Evolutionary conservation across 2,888 invertebrate genomes (phyloP).

Genomic region (Drosophila atroscutellata): DNA sequence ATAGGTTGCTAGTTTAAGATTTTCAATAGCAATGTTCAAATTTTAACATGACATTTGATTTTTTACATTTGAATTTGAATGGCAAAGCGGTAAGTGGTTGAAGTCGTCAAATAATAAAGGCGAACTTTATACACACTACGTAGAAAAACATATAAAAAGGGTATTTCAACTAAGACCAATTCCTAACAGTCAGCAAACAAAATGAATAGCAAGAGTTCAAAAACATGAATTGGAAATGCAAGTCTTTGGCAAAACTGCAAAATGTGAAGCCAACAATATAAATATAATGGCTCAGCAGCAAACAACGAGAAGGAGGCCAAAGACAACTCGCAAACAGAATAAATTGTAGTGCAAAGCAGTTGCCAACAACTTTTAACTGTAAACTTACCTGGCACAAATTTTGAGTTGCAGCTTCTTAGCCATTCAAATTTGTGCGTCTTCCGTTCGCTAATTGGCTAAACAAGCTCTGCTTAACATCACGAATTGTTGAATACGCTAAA

Average conservation of each 20-base stretch:
- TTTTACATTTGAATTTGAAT: slow-evolving; percentile 35
- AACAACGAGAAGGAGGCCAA: slow-evolving; percentile 35
- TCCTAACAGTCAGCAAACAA: slow-evolving; percentile 19
- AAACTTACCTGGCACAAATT: slow-evolving; percentile 36
- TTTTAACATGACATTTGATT: slow-evolving; percentile 31
- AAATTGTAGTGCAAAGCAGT: slow-evolving; percentile 73
- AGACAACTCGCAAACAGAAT: slow-evolving; percentile 52
- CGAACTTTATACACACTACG: neutral
- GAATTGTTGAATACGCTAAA: slow-evolving; percentile 44
- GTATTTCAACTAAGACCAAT: slow-evolving; percentile 14
- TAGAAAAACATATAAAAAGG: slow-evolving; percentile 11
- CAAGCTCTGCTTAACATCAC: slow-evolving; percentile 51
- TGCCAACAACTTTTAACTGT: slow-evolving; percentile 53
- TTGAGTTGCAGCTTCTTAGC: slow-evolving; percentile 26
- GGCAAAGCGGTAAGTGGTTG: slow-evolving; percentile 15
- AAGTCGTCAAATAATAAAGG: neutral
- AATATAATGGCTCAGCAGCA: slow-evolving; percentile 23
- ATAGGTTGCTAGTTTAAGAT: slow-evolving; percentile 53
- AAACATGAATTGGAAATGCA: slow-evolving; percentile 68
- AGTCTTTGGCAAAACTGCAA: slow-evolving; percentile 74
- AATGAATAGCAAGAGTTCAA: slow-evolving; percentile 12
- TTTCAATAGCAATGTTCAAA: slow-evolving; percentile 42
- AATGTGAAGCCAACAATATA: slow-evolving; percentile 71
- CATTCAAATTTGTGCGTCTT: slow-evolving; percentile 50
- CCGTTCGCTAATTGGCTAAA: slow-evolving; percentile 67